Percentiles rank a stretch among this genome's conserved stretches.
These are phyloP conservation scores for Physeter macrocephalus DNA, from an alignment of 2,113 vertebrate species.

Conservation along the genomic window DNA sequence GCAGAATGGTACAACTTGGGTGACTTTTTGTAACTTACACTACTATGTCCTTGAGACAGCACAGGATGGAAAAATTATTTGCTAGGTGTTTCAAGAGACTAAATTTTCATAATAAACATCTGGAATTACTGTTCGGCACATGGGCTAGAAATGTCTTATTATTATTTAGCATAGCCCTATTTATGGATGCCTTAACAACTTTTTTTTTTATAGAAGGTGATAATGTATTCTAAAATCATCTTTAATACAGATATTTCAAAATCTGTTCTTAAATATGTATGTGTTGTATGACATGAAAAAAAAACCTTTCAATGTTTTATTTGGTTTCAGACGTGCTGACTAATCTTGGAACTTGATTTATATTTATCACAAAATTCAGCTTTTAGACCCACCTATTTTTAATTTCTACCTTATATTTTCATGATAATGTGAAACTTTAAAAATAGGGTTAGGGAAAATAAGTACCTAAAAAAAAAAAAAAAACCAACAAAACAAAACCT, in stretches of 20 bases:
- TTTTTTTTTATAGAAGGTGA: conserved; percentile 69
- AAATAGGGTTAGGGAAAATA: background rate
- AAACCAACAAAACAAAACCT: background rate
- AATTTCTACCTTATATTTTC: background rate
- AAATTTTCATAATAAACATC: conserved; percentile 7
- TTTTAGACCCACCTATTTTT: conserved; percentile 21
- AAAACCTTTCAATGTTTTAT: conserved; percentile 12
- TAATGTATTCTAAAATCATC: conserved; percentile 78
- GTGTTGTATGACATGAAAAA: conserved; percentile 50
- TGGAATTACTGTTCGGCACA: conserved; percentile 46
- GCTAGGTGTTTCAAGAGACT: background rate
- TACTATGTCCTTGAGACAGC: background rate
- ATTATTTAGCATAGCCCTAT: conserved; percentile 68
- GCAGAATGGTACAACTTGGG: background rate
- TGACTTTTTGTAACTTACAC: background rate
- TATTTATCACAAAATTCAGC: background rate
- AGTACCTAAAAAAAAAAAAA: background rate
- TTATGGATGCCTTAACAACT: conserved; percentile 75
- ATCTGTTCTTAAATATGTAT: conserved; percentile 74
- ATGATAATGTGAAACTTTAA: background rate
- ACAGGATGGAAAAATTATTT: background rate
- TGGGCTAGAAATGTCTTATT: conserved; percentile 44
- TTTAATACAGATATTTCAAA: conserved; percentile 82
- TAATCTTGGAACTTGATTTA: background rate
- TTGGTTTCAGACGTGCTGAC: conserved; percentile 58